Evolutionary conservation across 2,113 vertebrate genomes (phyloP).

Genomic region (Catharus minimus): DNA sequence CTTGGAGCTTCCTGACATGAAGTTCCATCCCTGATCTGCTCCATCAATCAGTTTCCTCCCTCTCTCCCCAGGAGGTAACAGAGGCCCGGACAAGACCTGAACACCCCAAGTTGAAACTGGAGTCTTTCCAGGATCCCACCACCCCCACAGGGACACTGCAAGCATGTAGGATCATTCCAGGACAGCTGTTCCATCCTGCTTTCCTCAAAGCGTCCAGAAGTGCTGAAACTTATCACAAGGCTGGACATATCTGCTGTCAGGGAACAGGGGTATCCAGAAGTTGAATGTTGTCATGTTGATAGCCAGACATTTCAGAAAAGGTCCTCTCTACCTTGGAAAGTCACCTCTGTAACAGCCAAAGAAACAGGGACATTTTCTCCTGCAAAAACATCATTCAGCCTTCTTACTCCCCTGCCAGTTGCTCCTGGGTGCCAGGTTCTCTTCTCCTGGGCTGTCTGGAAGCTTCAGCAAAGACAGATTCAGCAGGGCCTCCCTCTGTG

Average conservation of each 20-base stretch:
- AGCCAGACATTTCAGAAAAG: neutral
- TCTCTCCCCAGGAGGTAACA: neutral
- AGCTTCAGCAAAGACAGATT: neutral
- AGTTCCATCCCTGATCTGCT: neutral
- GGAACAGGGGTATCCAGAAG: neutral
- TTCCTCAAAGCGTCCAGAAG: neutral
- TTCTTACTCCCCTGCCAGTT: neutral
- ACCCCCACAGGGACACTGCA: neutral
- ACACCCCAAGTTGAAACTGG: neutral
- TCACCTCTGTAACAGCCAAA: neutral
- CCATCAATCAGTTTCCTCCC: neutral
- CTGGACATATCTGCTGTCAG: neutral
- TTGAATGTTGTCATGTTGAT: accelerated
- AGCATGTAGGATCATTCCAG: neutral
- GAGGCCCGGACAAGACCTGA: neutral
- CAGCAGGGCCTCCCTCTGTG: neutral
- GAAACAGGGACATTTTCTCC: neutral
- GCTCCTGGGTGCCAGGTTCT: neutral
- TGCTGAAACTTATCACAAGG: neutral
- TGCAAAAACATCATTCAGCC: neutral
- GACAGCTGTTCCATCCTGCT: neutral
- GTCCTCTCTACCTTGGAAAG: neutral
- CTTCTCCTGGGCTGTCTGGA: neutral
- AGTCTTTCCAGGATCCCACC: neutral
- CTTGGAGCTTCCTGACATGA: neutral